phyloP scores from a whole-genome alignment of 1,140 invertebrate species.

The Lerema accius region DNA sequence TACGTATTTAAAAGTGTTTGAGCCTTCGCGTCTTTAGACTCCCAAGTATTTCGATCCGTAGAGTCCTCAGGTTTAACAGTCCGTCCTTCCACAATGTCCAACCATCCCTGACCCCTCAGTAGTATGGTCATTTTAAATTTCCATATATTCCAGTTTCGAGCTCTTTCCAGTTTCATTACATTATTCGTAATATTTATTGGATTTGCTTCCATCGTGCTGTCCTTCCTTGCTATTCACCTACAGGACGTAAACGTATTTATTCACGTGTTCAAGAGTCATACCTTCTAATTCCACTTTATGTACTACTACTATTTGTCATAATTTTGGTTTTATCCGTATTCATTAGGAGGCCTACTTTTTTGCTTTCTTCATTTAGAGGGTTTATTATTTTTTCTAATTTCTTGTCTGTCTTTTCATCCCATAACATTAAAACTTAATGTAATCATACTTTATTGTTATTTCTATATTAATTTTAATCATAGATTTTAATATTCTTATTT shows the following conservation, averaged over 20 bases:
- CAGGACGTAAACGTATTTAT: too few relatives aligned
- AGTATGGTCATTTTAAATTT: constrained; percentile 34
- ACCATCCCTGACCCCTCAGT: constrained; percentile 24
- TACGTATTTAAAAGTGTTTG: constrained; percentile 37
- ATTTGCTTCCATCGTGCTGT: too few relatives aligned
- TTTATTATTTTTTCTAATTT: constrained; percentile 5
- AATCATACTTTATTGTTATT: too few relatives aligned
- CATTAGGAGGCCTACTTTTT: neutral
- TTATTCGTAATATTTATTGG: too few relatives aligned
- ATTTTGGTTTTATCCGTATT: constrained; percentile 1
- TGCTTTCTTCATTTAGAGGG: neutral
- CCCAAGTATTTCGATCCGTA: neutral
- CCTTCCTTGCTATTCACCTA: too few relatives aligned
- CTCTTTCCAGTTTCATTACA: too few relatives aligned
- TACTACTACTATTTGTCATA: neutral
- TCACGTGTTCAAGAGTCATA: too few relatives aligned
- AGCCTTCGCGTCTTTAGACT: constrained; percentile 19
- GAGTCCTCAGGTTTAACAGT: constrained; percentile 19
- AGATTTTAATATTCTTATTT: too few relatives aligned
- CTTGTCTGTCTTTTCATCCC: too few relatives aligned
- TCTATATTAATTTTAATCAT: too few relatives aligned
- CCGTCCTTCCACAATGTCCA: constrained; percentile 24
- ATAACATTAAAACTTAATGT: too few relatives aligned
- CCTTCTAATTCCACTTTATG: neutral
- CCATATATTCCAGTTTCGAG: too few relatives aligned